Base-by-base conservation (phyloP, 2,888 invertebrate species). In the Hypomecis punctinalis region DNA sequence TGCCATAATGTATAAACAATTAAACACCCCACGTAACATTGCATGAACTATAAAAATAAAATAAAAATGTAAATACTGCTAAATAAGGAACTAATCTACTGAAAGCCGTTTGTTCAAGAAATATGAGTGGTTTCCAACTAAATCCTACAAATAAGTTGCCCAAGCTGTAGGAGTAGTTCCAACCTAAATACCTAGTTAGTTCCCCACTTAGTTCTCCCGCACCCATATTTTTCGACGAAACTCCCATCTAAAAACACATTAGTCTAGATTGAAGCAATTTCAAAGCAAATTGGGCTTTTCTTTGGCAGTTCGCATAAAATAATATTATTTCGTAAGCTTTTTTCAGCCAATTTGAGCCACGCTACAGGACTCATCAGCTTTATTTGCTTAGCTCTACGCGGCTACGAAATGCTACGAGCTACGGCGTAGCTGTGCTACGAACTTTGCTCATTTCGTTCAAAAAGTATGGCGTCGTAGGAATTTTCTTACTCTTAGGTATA, bases 341-440 rank as follows among this genome's bases (percentile, higher is more conserved):
- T 64, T 67, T 61, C 40, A 57, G 53, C 47, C 59, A 61, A 64
- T 68, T 66, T 62, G 49, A 58, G 48, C 60, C 63, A 37, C 60
- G 57, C 53, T 59, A 47, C 53, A 62, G 45, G 57, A 43, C 46
- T 63, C 66, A 67, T 63, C 55, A 61, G 55, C 60, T 67, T 66
- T 55, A 59, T 66, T 59, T 46, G 48, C 42, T 40, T 51, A 56
- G 62, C 64, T 61, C 52, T 62, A 68, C 62, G 52, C 23, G 9
- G 53, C 68, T 68, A 67, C 68, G 63, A 51, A 57, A 49, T 56
- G 66, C 66, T 71, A 71, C 71, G 63, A 11, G 63, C 63, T 57
- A 56, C 47, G 51, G 33, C 66, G 67, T 66, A 66, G 67, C 61
- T 23, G 7, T 53, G 40, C 64, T 57, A 55, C 48, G 63, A 52